These are phyloP conservation scores for Thamnophis sirtalis DNA, from an alignment of 2,113 vertebrate species.

Conservation along the genomic window DNA sequence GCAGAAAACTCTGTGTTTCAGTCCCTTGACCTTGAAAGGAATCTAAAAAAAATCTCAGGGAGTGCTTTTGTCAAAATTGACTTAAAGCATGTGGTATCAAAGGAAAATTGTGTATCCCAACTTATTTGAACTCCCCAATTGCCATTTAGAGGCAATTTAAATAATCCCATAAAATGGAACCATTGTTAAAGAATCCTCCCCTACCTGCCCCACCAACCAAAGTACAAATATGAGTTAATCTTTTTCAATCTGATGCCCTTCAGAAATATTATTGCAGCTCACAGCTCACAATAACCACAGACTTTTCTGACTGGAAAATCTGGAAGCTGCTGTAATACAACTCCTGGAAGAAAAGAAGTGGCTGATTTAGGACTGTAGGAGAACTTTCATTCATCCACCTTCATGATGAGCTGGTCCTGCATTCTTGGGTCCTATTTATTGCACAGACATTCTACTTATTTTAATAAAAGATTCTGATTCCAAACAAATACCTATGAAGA, in stretches of 20 bases:
- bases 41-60: neutral
- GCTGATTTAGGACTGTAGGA: neutral
- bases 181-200: neutral
- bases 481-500: neutral
- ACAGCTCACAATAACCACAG: neutral
- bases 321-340: neutral
- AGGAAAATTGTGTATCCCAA: neutral
- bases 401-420: neutral
- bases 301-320: neutral
- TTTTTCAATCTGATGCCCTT: neutral
- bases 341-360: neutral
- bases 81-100: neutral
- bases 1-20: neutral
- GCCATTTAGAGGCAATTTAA: neutral
- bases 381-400: neutral
- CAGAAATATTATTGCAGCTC: neutral
- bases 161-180: neutral
- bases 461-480: neutral
- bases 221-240: neutral
- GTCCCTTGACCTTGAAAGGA: neutral
- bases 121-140: neutral
- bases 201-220: no score
- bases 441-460: neutral
- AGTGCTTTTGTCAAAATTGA: neutral
- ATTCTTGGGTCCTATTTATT: neutral